Percentiles rank a stretch among this genome's conserved stretches.
phyloP scores from a whole-genome alignment of 2,113 vertebrate species.

The Sakesphorus luctuosus region DNA sequence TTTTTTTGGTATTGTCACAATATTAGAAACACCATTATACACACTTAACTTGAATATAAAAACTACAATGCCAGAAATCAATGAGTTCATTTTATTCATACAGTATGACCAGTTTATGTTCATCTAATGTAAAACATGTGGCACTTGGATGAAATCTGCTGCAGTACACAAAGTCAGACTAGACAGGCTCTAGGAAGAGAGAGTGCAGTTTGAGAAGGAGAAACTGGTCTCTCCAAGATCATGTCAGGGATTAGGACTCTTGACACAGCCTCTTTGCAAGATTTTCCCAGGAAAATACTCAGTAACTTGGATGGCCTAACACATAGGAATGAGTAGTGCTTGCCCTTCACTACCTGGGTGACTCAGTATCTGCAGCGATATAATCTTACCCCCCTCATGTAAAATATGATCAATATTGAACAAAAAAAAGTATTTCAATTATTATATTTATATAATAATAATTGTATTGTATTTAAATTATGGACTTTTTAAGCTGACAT shows the following conservation, averaged over 20 bases:
- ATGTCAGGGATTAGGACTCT: neutral
- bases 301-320: neutral
- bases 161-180: neutral
- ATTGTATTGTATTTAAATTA: neutral
- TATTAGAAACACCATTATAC: slow-evolving; percentile 36
- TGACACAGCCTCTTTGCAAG: neutral
- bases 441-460: too few relatives aligned
- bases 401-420: neutral
- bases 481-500: neutral
- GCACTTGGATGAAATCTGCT: neutral
- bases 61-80: slow-evolving; percentile 56
- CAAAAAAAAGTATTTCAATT: neutral
- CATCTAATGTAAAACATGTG: slow-evolving; percentile 61
- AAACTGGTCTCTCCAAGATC: neutral
- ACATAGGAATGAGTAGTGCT: neutral
- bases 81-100: slow-evolving; percentile 45
- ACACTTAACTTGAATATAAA: slow-evolving; percentile 32
- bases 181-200: neutral
- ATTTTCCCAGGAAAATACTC: neutral
- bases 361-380: neutral
- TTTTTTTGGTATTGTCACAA: slow-evolving; percentile 25
- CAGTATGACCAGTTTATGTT: slow-evolving; percentile 62
- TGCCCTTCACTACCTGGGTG: neutral
- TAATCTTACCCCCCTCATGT: neutral
- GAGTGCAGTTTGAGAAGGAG: neutral